phyloP scores from a whole-genome alignment of 2,797 vertebrate genomes.

The Syncerus caffer region DNA sequence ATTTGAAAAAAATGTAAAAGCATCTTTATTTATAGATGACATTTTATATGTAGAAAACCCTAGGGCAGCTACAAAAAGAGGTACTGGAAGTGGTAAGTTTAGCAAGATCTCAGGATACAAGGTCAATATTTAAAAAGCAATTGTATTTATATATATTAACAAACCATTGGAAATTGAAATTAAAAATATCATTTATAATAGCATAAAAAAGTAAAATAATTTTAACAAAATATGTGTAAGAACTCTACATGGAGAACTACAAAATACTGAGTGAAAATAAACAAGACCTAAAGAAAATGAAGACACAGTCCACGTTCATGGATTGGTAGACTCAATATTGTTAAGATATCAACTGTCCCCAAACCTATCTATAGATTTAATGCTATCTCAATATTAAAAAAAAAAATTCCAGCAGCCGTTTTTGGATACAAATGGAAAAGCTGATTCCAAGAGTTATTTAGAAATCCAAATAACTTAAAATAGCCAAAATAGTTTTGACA shows the following conservation, averaged over 20 bases:
- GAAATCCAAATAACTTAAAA: conserved; percentile 20
- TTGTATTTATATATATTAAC: conserved; percentile 40
- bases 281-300: not conserved
- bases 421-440: not conserved
- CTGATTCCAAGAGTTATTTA: conserved; percentile 15
- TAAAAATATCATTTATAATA: conserved; percentile 51
- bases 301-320: not conserved
- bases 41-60: conserved; percentile 45
- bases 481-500: conserved; percentile 4
- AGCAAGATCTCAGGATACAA: conserved; percentile 51
- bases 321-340: not conserved
- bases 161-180: conserved; percentile 39
- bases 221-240: conserved; percentile 39
- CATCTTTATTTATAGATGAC: conserved; percentile 61
- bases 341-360: not conserved
- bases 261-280: conserved; percentile 47
- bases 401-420: not conserved
- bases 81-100: conserved; percentile 12
- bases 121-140: conserved; percentile 32
- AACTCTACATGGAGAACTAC: not conserved
- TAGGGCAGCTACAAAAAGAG: conserved; percentile 32
- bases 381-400: not conserved
- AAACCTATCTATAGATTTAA: not conserved
- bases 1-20: conserved; percentile 44
- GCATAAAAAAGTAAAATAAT: conserved; percentile 50